A percentile compares a stretch with the other conserved stretches of the same genome.
These are phyloP conservation scores for Lydus trimaculatus DNA, from an alignment of 2,888 invertebrate species.

Conservation along the genomic window DNA sequence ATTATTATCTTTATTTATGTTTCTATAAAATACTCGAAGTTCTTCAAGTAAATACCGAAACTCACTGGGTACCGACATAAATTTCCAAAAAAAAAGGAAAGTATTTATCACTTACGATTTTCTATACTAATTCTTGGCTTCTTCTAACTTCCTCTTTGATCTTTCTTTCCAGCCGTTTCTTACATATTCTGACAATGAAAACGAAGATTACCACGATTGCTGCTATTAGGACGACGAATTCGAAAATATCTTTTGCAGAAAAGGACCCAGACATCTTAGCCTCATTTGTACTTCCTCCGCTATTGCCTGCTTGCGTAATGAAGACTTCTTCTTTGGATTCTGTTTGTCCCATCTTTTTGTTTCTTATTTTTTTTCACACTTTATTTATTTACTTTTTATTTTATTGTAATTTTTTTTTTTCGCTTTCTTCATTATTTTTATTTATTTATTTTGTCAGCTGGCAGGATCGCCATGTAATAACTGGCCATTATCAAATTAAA, in stretches of 20 bases:
- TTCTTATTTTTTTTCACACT: too few relatives aligned
- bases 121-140: conserved; percentile 13
- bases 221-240: background rate
- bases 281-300: background rate
- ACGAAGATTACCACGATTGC: background rate
- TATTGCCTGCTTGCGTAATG: conserved; percentile 10
- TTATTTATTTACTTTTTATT: too few relatives aligned
- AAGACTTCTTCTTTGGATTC: conserved; percentile 13
- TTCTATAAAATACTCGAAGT: conserved; percentile 10
- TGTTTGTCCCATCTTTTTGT: too few relatives aligned
- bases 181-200: background rate
- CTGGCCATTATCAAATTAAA: too few relatives aligned
- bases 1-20: conserved; percentile 13
- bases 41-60: conserved; percentile 15
- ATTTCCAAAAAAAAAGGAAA: background rate
- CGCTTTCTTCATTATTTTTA: too few relatives aligned
- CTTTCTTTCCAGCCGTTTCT: background rate
- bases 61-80: background rate
- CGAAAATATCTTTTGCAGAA: background rate
- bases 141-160: background rate
- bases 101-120: background rate
- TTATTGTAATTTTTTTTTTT: too few relatives aligned
- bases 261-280: background rate
- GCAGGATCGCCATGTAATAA: too few relatives aligned
- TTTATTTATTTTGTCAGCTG: too few relatives aligned